Base-by-base conservation (phyloP, 2,888 invertebrate genomes). In the Gryllus longicercus region DNA sequence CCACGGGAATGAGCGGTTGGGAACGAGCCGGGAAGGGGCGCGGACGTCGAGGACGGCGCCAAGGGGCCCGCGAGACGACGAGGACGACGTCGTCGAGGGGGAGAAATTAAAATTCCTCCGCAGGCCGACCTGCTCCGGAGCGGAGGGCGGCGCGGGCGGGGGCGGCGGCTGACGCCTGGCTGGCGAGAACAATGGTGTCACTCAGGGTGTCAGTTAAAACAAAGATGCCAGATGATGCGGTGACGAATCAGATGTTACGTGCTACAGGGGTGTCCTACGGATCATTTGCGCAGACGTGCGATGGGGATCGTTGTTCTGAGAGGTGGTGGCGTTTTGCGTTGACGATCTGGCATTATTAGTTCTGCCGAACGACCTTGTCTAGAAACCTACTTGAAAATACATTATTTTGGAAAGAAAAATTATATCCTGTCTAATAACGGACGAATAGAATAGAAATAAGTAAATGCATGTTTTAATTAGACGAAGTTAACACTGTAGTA, bases 91-190 rank as follows among this genome's bases (percentile, higher is more conserved):
- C 50, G n/a, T n/a, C n/a, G 63, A 11, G n/a, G 63, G 63, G n/a
- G 84, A 84, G 84, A 85, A 86, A 87, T 87, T 87, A 87, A 87
- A 87, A 87, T 87, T 86, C 86, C 86, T 84, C 84, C 80, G 25
- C 79, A 63, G 74, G 75, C 78, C 80, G 75, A 79, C 80, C 81
- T 77, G 75, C 78, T 51, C 76, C 76, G 74, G 50, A 76, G 18
- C 2, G 63, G 63, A 63, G 12, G 63, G 8, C 0, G 16, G 12
- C 16, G 16, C 12, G 14, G 14, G 11, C 5, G 63, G 63, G 63
- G 16, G n/a, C 16, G 14, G 8, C 16, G 16, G 14, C 63, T n/a
- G 63, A n/a, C 16, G 14, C 3, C 63, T 63, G 63, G 38, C 38
- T 77, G 23, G 84, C 85, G 83, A 85, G 84, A 86, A 86, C 87